Evolutionary conservation across 2,888 invertebrate species (phyloP).

Genomic region (Iphiclides podalirius): DNA sequence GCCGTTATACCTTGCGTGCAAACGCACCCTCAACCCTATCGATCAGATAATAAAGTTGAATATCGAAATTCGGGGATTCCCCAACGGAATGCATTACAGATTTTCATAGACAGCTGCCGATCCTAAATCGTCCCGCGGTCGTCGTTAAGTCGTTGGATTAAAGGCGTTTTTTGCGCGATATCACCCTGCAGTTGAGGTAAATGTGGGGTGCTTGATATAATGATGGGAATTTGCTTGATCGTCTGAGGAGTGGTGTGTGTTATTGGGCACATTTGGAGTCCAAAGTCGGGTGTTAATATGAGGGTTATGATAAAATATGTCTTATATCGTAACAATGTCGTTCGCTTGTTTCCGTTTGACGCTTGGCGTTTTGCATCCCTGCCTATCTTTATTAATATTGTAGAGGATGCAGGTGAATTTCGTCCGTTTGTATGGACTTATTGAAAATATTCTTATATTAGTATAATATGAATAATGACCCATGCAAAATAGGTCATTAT

Average conservation of each 20-base stretch:
- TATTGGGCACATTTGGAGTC: slow-evolving; percentile 19
- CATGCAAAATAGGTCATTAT: too few species aligned
- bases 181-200: not conserved
- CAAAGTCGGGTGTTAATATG: slow-evolving; percentile 20
- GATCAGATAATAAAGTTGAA: not conserved
- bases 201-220: slow-evolving; percentile 21
- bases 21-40: not conserved
- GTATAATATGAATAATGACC: too few species aligned
- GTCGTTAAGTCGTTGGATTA: not conserved
- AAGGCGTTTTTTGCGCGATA: slow-evolving; percentile 5
- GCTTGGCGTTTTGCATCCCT: too few species aligned
- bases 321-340: not conserved
- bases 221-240: slow-evolving; percentile 24
- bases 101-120: slow-evolving; percentile 13
- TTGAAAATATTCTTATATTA: too few species aligned
- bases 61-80: not conserved
- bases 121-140: too few species aligned
- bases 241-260: slow-evolving; percentile 21
- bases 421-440: too few species aligned
- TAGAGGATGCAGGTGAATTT: too few species aligned
- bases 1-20: not conserved
- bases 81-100: slow-evolving; percentile 17
- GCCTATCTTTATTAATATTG: too few species aligned
- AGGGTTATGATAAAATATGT: slow-evolving; percentile 5
- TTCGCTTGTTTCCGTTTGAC: too few species aligned